Percentiles rank a stretch among this genome's conserved stretches.
phyloP scores from a whole-genome alignment of 1,140 invertebrate genomes.

The Macrosteles quadrilineatus region DNA sequence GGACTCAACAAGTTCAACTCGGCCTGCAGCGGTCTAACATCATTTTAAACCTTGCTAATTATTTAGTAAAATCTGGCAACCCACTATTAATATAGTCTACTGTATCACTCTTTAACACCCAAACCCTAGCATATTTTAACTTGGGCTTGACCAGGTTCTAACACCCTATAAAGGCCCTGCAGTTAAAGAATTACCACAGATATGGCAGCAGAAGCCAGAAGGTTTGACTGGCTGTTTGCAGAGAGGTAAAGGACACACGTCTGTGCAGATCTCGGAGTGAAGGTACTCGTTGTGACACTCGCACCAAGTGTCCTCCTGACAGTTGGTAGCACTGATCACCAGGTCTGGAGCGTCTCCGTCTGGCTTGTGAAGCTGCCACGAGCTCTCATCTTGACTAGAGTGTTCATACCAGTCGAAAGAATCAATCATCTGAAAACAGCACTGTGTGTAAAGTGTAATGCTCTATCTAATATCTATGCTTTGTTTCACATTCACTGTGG shows the following conservation, averaged over 20 bases:
- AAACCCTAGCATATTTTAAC: no score
- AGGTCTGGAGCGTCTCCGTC: not conserved
- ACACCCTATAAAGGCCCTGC: no score
- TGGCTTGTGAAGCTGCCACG: not conserved
- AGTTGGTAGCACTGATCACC: not conserved
- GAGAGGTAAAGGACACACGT: conserved; percentile 10
- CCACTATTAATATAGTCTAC: no score
- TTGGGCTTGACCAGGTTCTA: no score
- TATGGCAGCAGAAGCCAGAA: conserved; percentile 27
- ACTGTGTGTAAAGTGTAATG: no score
- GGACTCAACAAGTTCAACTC: no score
- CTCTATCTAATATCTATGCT: no score
- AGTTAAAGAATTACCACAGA: conserved; percentile 31
- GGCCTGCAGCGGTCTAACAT: no score
- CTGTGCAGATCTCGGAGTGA: not conserved
- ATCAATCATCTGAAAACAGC: not conserved
- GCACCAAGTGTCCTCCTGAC: not conserved
- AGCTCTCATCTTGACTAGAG: not conserved
- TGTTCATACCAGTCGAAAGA: conserved; percentile 6
- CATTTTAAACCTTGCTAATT: no score
- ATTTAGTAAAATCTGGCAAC: no score
- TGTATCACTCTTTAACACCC: no score
- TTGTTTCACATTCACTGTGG: no score
- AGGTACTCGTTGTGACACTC: conserved; percentile 10
- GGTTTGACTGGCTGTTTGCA: conserved; percentile 28